Evolutionary conservation across 2,888 invertebrate species (phyloP).

Genomic region (Polydrusus tereticollis): DNA sequence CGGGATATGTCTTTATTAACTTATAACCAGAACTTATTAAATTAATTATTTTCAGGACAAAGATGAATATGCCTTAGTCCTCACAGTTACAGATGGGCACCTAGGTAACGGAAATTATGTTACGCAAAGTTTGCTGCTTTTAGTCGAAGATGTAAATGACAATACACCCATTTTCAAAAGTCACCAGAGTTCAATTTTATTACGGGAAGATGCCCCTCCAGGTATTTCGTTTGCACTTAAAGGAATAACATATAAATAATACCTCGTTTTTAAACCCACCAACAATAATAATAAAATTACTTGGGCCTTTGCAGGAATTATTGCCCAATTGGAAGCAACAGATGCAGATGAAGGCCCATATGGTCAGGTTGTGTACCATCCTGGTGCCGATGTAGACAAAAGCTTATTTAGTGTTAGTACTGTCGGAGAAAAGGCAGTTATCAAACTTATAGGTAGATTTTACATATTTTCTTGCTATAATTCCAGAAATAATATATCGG

Average conservation of each 20-base stretch:
- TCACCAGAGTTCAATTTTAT: constrained; percentile 84
- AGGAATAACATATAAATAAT: too few relatives aligned
- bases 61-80: constrained; percentile 90
- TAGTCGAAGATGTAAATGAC: constrained; percentile 94
- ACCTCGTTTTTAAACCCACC: too few relatives aligned
- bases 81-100: constrained; percentile 90
- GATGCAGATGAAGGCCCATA: constrained; percentile 93
- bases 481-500: not conserved
- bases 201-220: constrained; percentile 84
- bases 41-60: constrained; percentile 72
- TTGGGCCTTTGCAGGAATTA: constrained; percentile 67
- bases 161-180: constrained; percentile 90
- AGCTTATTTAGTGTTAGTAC: constrained; percentile 85
- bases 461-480: too few relatives aligned
- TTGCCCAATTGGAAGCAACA: constrained; percentile 87
- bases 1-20: too few relatives aligned
- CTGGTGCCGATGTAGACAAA: constrained; percentile 85
- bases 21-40: too few relatives aligned
- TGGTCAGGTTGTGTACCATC: constrained; percentile 90
- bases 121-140: constrained; percentile 87
- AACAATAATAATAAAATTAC: too few relatives aligned
- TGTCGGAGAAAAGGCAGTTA: constrained; percentile 86
- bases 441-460: constrained; percentile 77
- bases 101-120: constrained; percentile 90
- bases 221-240: constrained; percentile 6